Base-by-base conservation (phyloP, 2,797 vertebrate genomes). In the Halcyon chelicuti region DNA sequence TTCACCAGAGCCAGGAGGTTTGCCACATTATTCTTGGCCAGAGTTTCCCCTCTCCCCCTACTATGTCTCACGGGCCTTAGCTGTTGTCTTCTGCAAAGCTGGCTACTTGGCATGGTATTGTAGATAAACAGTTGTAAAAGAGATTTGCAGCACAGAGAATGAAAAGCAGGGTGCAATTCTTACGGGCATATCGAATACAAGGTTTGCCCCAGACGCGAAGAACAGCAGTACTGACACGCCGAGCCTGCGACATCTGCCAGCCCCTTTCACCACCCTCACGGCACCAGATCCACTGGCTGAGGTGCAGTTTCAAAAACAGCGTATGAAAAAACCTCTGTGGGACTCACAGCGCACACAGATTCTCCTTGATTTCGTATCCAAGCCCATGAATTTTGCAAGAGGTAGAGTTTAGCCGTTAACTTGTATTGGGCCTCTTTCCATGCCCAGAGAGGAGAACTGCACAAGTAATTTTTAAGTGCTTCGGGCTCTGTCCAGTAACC, bases 391-490 rank as follows among this genome's bases (percentile, higher is more conserved):
- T 88, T 94, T 90, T 93, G 66, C 55, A 93, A 71, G 12, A 84
- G 67, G 52, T 79, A 86, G 49, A 90, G 94, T 86, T 90, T 71
- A 93, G 74, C 63, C 91, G 94, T 86, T 85, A 67, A 82, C 61
- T 87, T 93, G 14, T 71, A 73, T 23, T 35, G 33, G 52, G 52
- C 26, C 9, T 75, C 44, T n/a, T 79, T 65, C 88, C 49, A 65
- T 85, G 40, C 40, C 71, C 21, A 55, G n/a, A 67, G 29, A 93
- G 28, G 8, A 94, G 63, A 93, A 54, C 40, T 61, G 51, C 46
- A 40, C 16, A 85, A 66, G 20, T 80, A 29, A 77, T 67, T 88
- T 83, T 91, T 71, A 90, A 72, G 86, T 29, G 57, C 33, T 79
- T 79, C 52, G 76, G 60, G n/a, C 44, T 67, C 44, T 21, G 37